phyloP scores from a whole-genome alignment of 2,797 vertebrate species.

The Paratrypauchen microcephalus region DNA sequence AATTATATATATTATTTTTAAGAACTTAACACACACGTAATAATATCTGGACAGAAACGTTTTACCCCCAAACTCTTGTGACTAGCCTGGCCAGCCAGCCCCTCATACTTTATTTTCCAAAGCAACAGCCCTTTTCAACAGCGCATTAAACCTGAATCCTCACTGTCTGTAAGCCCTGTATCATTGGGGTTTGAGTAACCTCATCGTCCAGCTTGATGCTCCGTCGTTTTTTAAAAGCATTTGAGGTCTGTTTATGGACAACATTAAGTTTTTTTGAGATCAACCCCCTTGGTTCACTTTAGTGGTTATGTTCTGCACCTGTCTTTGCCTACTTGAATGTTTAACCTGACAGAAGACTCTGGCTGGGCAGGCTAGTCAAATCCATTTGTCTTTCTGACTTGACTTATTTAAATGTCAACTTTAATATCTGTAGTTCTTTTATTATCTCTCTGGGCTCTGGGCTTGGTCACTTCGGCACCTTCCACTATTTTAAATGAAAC shows the following conservation, averaged over 20 bases:
- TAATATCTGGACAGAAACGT: background rate
- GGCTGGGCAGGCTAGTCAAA: constrained; percentile 5
- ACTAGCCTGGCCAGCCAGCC: constrained; percentile 3
- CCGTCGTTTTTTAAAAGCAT: too few species aligned
- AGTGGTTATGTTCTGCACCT: too few species aligned
- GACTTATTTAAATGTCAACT: background rate
- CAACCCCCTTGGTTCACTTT: too few species aligned
- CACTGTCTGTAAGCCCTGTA: background rate
- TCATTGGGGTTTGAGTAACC: background rate
- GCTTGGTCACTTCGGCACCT: background rate
- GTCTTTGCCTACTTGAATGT: background rate
- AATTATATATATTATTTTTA: background rate
- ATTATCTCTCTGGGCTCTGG: background rate
- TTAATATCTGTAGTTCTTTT: background rate
- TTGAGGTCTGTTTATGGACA: too few species aligned
- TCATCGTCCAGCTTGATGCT: too few species aligned
- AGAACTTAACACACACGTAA: background rate
- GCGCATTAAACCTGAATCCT: too few species aligned
- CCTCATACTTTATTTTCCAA: background rate
- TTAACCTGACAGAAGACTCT: background rate
- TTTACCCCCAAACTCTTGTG: background rate
- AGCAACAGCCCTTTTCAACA: background rate
- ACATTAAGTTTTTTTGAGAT: too few species aligned
- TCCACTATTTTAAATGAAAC: background rate
- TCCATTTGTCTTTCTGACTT: background rate